Evolutionary conservation across 2,888 invertebrate species (phyloP), one percentile per base, ranked within the genome.

Genomic region (Notodonta ziczac): DNA sequence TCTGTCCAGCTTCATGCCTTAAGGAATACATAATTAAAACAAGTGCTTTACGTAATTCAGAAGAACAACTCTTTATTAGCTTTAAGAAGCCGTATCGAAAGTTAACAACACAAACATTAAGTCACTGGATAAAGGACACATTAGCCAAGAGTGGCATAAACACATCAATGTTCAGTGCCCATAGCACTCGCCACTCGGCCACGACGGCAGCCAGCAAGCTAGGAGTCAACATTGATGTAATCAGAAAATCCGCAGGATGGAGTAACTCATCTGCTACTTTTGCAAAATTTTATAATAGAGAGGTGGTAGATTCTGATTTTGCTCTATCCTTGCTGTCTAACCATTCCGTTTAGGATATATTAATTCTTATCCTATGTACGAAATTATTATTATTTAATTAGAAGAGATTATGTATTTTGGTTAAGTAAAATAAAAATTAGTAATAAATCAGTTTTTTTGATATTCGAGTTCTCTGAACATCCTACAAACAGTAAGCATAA

Each of bases 161-260:
- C 32, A 59, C 42, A 16, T 13, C 16, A 39, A 12, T 62, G 12
- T 59, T 59, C 39, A 59, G 54, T 59, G 53, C 32, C 0, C 53
- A 53, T 35, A 53, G 53, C 13, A 59, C 46, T 1, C 52, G 58
- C 4, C 60, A 61, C 12, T 53, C 60, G 0, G 32, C 60, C 35
- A 59, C 59, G 4, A 59, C 59, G 1, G 14, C 8, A 32, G 57
- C 62, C 10, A 52, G 16, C 32, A 14, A 16, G 39, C 12, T 52
- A 10, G 62, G 62, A 4, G 56, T 62, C 42, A 57, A 35, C 12
- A 12, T 58, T n/a, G 55, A 63, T 4, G 35, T 54, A 0, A 60
- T 63, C 5, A 42, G 57, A 16, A 60, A 51, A 14, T 59, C 61
- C 12, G 58, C 61, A 8, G 58, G 61, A 4, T 61, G 61, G 61